A percentile compares a stretch with the other conserved stretches of the same genome.
These are phyloP conservation scores for Lacanobia wlatinum DNA, from an alignment of 2,888 invertebrate genomes.

Conservation along the genomic window DNA sequence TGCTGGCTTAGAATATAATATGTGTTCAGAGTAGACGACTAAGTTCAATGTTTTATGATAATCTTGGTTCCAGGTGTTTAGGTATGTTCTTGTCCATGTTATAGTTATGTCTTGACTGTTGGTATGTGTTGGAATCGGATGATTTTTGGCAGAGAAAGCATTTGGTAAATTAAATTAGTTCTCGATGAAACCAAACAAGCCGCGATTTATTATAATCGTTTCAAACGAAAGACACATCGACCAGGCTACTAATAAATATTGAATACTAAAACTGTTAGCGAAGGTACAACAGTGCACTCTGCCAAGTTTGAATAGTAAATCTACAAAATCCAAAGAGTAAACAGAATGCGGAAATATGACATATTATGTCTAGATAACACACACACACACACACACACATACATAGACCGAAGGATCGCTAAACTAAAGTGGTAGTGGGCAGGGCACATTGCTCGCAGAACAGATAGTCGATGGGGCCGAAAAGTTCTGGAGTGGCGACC, in stretches of 20 bases:
- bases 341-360: too few species aligned
- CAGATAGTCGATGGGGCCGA: too few species aligned
- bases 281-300: neutral
- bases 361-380: too few species aligned
- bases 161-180: neutral
- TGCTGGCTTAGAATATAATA: neutral
- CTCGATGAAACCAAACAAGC: neutral
- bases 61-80: neutral
- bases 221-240: too few species aligned
- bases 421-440: too few species aligned
- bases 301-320: neutral
- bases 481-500: too few species aligned
- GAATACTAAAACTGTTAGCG: neutral
- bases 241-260: neutral
- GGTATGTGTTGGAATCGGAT: too few species aligned
- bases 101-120: neutral
- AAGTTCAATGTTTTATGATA: neutral
- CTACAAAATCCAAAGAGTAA: neutral
- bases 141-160: too few species aligned
- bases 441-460: too few species aligned
- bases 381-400: too few species aligned
- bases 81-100: neutral
- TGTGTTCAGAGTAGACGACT: conserved; percentile 9
- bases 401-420: too few species aligned
- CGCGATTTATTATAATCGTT: neutral